A percentile compares a stretch with the other conserved stretches of the same genome.
Conservation (phyloP, 2,888 invertebrate species). For the Busseola fusca region DNA sequence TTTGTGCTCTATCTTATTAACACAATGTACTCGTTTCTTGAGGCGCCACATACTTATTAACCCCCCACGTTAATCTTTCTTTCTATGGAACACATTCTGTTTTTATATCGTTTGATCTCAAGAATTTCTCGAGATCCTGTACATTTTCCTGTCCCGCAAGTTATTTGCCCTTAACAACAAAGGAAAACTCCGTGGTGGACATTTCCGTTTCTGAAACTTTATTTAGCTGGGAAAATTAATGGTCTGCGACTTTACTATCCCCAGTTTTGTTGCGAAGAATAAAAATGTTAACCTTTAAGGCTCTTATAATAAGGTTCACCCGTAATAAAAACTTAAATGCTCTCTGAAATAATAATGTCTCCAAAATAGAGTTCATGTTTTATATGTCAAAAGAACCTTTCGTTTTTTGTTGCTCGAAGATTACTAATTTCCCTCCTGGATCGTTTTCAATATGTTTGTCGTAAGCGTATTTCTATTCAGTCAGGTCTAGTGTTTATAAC, state of each 20-base stretch:
- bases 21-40: constrained; percentile 1
- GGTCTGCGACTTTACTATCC: constrained; percentile 61
- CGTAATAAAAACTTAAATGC: constrained; percentile 31
- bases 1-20: constrained; percentile 9
- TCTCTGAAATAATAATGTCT: constrained; percentile 31
- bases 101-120: constrained; percentile 60
- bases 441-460: constrained; percentile 28
- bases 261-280: constrained; percentile 48
- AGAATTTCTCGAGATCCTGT: constrained; percentile 49
- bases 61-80: constrained; percentile 33
- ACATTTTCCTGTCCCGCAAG: constrained; percentile 60
- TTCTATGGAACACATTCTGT: constrained; percentile 42
- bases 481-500: constrained; percentile 35
- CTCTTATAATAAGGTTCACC: constrained; percentile 49
- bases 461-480: constrained; percentile 24
- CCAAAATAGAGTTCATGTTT: constrained; percentile 26
- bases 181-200: constrained; percentile 61
- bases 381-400: constrained; percentile 21
- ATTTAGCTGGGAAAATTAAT: constrained; percentile 64
- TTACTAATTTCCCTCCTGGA: constrained; percentile 19
- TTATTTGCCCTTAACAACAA: constrained; percentile 63
- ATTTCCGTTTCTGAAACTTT: constrained; percentile 64
- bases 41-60: neutral
- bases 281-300: constrained; percentile 57
- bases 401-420: constrained; percentile 2